Evolutionary conservation across 2,888 invertebrate species (phyloP).

Genomic region (Lamellibrachia columna): DNA sequence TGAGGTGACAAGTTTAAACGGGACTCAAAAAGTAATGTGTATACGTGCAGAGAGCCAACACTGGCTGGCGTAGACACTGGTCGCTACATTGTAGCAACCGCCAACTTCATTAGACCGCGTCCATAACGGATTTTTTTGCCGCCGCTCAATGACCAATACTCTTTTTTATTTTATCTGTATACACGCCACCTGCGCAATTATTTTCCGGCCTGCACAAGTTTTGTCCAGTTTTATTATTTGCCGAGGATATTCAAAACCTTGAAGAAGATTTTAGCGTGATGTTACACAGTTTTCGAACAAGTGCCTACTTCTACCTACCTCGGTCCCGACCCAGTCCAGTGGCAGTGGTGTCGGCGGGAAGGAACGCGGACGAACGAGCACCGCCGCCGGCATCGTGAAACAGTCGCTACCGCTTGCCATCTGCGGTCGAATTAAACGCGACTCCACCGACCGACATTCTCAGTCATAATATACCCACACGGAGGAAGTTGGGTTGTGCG

Average conservation of each 20-base stretch:
- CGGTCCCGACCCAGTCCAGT: background rate
- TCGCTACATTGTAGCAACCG: conserved; percentile 3
- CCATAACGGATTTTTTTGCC: conserved; percentile 6
- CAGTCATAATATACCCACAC: background rate
- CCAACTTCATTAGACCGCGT: conserved; percentile 5
- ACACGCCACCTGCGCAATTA: background rate
- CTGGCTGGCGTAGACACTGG: background rate
- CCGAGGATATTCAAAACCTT: background rate
- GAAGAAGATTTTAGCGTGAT: background rate
- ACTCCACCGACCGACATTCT: background rate
- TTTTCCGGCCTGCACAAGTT: background rate
- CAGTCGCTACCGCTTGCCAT: conserved; percentile 3
- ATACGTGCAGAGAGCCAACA: background rate
- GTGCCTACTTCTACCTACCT: conserved; percentile 5
- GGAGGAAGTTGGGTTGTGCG: background rate
- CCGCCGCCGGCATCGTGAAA: background rate
- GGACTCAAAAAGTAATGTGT: background rate
- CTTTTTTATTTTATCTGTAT: background rate
- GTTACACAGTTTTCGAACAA: conserved; percentile 8
- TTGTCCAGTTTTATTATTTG: background rate
- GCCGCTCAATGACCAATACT: background rate
- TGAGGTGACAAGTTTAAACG: background rate
- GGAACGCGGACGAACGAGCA: background rate
- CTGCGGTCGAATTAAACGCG: conserved; percentile 16
- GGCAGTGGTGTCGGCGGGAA: background rate